Conservation (phyloP, 1,140 invertebrate species). For the Platyscapa corneri region DNA sequence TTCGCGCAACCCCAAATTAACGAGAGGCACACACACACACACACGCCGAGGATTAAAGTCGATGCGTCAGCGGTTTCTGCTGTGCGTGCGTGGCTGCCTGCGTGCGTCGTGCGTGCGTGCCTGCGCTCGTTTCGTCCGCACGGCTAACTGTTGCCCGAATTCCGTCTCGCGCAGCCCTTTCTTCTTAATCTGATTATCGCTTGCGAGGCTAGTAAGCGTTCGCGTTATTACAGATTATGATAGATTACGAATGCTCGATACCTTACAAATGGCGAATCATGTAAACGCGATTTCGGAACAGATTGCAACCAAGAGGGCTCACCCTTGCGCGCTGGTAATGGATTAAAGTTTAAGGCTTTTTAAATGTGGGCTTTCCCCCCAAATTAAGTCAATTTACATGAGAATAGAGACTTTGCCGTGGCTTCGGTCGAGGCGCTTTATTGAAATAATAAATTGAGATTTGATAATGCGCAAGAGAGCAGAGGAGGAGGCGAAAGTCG, state of each 20-base stretch:
- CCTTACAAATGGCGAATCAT: background rate
- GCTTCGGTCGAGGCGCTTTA: background rate
- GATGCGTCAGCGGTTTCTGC: background rate
- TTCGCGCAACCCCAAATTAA: background rate
- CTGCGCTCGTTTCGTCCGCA: too few relatives aligned
- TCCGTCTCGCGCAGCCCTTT: background rate
- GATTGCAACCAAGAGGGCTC: background rate
- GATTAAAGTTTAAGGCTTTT: background rate
- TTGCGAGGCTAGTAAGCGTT: background rate
- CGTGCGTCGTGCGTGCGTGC: too few relatives aligned
- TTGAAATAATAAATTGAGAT: background rate
- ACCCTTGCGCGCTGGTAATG: background rate
- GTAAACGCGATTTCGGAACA: background rate
- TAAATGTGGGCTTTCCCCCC: background rate
- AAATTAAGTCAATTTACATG: background rate
- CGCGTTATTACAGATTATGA: background rate
- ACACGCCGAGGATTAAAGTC: too few relatives aligned
- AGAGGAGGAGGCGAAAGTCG: too few relatives aligned
- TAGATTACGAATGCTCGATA: background rate
- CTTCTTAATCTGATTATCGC: slow-evolving; percentile 21
- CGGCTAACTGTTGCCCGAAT: background rate
- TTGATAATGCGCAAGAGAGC: background rate
- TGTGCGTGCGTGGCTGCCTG: too few relatives aligned
- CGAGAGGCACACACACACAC: too few relatives aligned
- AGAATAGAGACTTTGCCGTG: background rate